These are phyloP conservation scores for Anas georgica DNA, from an alignment of 2,797 vertebrate genomes.

Conservation along the genomic window DNA sequence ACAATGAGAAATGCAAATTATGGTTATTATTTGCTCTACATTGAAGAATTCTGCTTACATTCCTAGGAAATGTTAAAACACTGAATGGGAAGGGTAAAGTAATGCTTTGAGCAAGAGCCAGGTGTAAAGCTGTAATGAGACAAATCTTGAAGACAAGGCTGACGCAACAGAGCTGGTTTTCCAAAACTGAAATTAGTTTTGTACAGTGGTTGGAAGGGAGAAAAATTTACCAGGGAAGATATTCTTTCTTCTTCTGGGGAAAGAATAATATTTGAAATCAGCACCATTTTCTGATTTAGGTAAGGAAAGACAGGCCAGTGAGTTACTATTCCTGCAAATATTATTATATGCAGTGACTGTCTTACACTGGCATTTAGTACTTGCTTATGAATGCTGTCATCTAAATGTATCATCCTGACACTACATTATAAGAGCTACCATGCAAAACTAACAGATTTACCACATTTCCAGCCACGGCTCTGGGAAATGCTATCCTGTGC, in stretches of 20 bases:
- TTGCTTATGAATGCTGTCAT: background rate
- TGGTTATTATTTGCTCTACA: background rate
- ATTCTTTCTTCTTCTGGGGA: background rate
- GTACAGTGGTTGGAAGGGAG: background rate
- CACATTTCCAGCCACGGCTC: background rate
- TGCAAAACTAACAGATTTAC: background rate
- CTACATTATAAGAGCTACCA: fast-evolving
- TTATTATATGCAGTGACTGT: background rate
- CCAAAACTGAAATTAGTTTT: background rate
- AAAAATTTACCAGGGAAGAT: background rate
- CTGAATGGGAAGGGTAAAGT: background rate
- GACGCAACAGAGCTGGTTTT: background rate
- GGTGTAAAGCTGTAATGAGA: background rate
- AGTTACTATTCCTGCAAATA: background rate
- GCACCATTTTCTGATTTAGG: background rate
- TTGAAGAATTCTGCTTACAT: background rate
- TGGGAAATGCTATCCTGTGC: background rate
- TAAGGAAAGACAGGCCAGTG: background rate
- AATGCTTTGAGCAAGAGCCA: background rate
- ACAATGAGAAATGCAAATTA: background rate
- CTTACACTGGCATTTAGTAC: fast-evolving
- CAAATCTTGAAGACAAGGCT: background rate
- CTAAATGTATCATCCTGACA: fast-evolving
- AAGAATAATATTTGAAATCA: background rate
- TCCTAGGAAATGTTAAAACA: background rate